Evolutionary conservation across 2,113 vertebrate genomes (phyloP), one percentile per base, ranked within the genome.

Genomic region (Tauraco erythrolophus): DNA sequence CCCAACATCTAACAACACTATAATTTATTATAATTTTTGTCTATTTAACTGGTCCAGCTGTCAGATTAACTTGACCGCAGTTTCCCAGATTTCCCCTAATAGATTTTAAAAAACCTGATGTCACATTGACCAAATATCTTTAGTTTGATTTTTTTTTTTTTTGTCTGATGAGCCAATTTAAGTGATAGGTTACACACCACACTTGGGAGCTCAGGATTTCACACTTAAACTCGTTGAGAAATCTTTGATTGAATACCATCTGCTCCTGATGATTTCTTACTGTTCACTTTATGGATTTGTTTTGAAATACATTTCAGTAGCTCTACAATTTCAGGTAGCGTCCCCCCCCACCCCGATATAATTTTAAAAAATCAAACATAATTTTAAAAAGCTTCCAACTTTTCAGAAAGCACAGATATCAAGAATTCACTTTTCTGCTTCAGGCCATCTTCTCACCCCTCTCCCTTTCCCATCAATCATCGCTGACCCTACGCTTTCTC

Each of bases 101-200:
- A 61, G 75, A 33, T 22, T 71, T 62, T 25, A 30, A 46, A 71
- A 92, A 19, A 2, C 22, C 19, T 43, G 45, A 24, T 31, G 22
- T 41, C 87, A 56, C 80, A 75, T 10, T 91, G 86, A 87, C 86
- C 89, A 70, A 77, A 4, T 30, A 56, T 75, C 78, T 84, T 70
- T 8, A 61, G 41, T 16, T 64, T 89, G 53, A 35, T n/a, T n/a
- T n/a, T n/a, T 48, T 71, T 76, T 64, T 60, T 71, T 35, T 25
- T 0, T 70, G 61, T 19, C 86, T 91, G 80, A 62, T 43, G 16
- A 87, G 60, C 56, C 72, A 85, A 60, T 41, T 65, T 10, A 95
- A 93, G 91, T 87, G 96, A 53, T 81, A 96, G 96, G 93, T 93
- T 96, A 94, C 95, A 97, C 93, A 93, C 37, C 72, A 84, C 87